Evolutionary conservation across 2,797 vertebrate genomes (phyloP).

Genomic region (Chiloscyllium punctatum): DNA sequence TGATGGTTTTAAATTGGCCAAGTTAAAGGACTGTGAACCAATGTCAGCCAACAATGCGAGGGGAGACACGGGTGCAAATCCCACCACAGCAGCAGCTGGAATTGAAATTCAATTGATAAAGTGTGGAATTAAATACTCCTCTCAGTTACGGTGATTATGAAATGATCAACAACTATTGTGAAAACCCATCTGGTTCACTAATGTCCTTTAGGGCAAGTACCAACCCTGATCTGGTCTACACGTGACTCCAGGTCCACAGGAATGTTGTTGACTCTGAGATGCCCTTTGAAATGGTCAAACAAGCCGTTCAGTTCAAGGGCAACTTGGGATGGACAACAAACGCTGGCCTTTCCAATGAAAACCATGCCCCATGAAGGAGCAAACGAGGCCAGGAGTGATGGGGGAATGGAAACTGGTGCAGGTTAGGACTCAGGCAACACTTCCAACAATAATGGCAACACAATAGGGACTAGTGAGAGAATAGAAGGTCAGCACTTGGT

Average conservation of each 20-base stretch:
- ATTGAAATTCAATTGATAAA: neutral
- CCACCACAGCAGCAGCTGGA: neutral
- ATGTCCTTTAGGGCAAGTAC: neutral
- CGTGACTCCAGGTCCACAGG: neutral
- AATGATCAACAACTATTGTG: neutral
- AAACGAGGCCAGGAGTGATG: neutral
- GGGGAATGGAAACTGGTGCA: too few species aligned
- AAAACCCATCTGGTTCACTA: neutral
- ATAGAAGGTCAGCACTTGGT: neutral
- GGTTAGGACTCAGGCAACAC: too few species aligned
- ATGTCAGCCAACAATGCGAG: too few species aligned
- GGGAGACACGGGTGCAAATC: neutral
- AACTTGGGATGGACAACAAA: neutral
- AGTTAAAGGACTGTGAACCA: neutral
- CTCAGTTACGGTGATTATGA: neutral
- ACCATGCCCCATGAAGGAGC: neutral
- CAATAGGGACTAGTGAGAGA: neutral
- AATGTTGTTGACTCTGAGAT: neutral
- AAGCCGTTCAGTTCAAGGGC: neutral
- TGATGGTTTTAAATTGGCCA: neutral
- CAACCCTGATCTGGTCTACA: neutral
- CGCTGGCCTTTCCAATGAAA: neutral
- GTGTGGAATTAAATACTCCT: neutral
- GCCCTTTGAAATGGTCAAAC: neutral
- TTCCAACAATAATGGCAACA: neutral